These are phyloP conservation scores for Machimus rusticus DNA, from an alignment of 2,888 invertebrate genomes.

Conservation along the genomic window DNA sequence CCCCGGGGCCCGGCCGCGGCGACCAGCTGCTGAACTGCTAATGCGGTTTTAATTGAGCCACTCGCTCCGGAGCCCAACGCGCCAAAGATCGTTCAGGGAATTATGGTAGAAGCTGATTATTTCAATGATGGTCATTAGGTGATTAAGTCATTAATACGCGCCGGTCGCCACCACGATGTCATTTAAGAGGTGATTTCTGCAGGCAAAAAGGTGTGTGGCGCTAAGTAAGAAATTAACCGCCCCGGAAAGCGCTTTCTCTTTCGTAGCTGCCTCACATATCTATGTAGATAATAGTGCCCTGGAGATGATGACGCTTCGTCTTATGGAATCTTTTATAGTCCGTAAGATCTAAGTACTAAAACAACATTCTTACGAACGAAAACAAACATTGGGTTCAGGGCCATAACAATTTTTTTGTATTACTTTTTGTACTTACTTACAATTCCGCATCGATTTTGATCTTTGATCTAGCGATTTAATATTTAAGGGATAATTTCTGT, in stretches of 20 bases:
- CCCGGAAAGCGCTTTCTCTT: not conserved
- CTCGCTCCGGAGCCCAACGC: constrained; percentile 22
- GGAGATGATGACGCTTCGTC: not conserved
- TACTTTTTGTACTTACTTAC: no score
- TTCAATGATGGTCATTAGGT: not conserved
- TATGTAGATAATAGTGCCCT: not conserved
- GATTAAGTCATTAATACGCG: constrained; percentile 20
- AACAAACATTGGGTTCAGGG: not conserved
- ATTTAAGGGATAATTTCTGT: no score
- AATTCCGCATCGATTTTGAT: no score
- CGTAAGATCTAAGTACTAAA: no score
- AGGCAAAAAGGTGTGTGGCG: not conserved
- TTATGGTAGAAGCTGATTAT: constrained; percentile 31
- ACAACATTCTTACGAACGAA: not conserved
- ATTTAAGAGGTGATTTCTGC: not conserved
- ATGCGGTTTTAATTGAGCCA: constrained; percentile 45
- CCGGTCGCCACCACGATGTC: not conserved
- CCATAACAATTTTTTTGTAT: no score
- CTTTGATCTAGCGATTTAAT: no score
- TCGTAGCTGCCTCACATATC: not conserved
- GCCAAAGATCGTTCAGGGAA: constrained; percentile 40
- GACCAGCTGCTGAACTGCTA: constrained; percentile 13
- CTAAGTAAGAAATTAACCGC: constrained; percentile 1
- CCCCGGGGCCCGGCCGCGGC: not conserved
- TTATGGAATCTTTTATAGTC: not conserved